Percentiles rank a stretch among this genome's conserved stretches.
These are phyloP conservation scores for Symphodus melops DNA, from an alignment of 2,113 vertebrate species.

Conservation along the genomic window DNA sequence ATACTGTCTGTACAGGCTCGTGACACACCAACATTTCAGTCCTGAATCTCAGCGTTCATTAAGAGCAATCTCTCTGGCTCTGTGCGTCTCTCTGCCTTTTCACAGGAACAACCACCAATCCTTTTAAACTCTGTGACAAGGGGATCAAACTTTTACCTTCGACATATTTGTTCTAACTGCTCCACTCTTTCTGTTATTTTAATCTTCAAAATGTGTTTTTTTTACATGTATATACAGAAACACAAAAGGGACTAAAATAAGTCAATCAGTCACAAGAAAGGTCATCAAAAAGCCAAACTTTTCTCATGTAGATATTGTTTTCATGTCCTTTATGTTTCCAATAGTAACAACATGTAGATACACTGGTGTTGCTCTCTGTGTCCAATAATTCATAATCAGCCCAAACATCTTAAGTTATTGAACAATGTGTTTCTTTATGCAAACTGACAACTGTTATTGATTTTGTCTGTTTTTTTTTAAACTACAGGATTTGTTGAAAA, in stretches of 20 bases:
- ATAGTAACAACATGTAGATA: constrained; percentile 20
- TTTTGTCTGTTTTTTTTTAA: constrained; percentile 43
- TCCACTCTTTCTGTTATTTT: neutral
- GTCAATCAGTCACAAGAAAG: neutral
- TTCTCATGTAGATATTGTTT: constrained; percentile 19
- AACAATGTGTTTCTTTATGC: constrained; percentile 54
- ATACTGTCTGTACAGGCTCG: constrained; percentile 24
- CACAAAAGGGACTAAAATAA: constrained; percentile 2
- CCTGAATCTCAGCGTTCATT: constrained; percentile 40
- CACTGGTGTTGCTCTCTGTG: constrained; percentile 35
- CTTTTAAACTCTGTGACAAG: neutral
- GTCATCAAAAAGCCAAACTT: constrained; percentile 9
- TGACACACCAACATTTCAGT: constrained; percentile 38
- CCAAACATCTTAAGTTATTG: constrained; percentile 72
- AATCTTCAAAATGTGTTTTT: neutral
- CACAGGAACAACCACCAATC: constrained; percentile 22
- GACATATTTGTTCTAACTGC: too few species aligned
- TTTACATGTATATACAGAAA: neutral
- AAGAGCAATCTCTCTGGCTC: constrained; percentile 21
- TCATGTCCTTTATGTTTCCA: constrained; percentile 18
- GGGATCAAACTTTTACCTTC: neutral
- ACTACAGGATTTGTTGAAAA: constrained; percentile 26
- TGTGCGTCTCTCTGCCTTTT: constrained; percentile 15
- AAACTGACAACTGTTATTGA: constrained; percentile 71
- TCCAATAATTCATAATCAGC: constrained; percentile 40